Base-by-base conservation (phyloP, 2,888 invertebrate genomes). In the Xestoiulus laeticollis region DNA sequence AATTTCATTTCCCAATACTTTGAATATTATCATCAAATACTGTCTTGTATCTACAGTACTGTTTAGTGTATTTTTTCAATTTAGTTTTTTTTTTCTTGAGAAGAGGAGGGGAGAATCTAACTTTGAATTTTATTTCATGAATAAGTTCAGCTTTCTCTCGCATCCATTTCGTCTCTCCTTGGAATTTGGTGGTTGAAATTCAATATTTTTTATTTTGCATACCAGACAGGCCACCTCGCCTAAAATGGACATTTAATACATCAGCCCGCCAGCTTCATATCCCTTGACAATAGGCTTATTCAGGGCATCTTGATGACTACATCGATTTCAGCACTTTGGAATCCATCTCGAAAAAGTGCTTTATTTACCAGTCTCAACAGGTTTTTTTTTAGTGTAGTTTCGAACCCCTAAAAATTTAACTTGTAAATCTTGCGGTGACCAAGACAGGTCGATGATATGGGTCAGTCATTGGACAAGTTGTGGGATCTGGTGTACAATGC, bases 201-300 rank as follows among this genome's bases (percentile, higher is more conserved):
- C 78, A 22, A 78, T 30, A 78, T 78, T 78, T 78, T 48, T 78
- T 78, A 78, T 78, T 78, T 78, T 78, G 78, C 78, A 78, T 78
- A 30, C 30, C 30, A 78, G 78, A 78, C 78, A 78, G 78, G 30
- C 30, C 78, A 78, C 8, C 78, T 78, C 78, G 78, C 78, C n/a
- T 78, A 78, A 78, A 78, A 78, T 78, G 78, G 78, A 78, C 78
- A 78, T 78, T 78, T 78, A 78, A 78, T 78, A 78, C 78, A 78
- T 78, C 78, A 78, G 78, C 30, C 78, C 12, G 78, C 78, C 12
- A 30, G 78, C 1, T 26, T 22, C 30, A 30, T 14, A 78, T 78
- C 78, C 78, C 78, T 12, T 30, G 78, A 26, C 78, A 78, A 8
- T 78, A 78, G 14, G 78, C 78, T 30, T 30, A 78, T 26, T 68